These are phyloP conservation scores for Brachionus asplanchnoidis DNA, from an alignment of 1,140 invertebrate genomes.

Conservation along the genomic window DNA sequence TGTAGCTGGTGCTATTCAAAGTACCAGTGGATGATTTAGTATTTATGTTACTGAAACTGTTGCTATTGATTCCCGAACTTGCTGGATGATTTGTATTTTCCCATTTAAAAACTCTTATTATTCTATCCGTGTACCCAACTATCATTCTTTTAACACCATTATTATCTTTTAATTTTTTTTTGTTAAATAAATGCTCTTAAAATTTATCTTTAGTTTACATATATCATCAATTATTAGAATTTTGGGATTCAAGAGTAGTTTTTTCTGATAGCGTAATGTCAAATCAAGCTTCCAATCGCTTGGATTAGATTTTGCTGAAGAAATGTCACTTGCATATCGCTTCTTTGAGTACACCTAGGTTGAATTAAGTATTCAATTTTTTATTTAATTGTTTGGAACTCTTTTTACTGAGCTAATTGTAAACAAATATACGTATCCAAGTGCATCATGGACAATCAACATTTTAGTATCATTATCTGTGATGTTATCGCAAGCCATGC, in stretches of 20 bases:
- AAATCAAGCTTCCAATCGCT: slow-evolving; percentile 31
- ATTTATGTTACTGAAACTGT: slow-evolving; percentile 9
- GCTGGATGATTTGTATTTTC: not conserved
- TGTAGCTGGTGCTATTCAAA: not conserved
- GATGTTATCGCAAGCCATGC: slow-evolving; percentile 26
- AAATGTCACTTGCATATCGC: slow-evolving; percentile 4
- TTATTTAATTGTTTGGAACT: not conserved
- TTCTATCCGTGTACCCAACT: slow-evolving; percentile 13
- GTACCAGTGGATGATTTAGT: not conserved
- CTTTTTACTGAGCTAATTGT: not conserved
- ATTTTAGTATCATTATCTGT: not conserved
- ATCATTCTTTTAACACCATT: slow-evolving; percentile 23
- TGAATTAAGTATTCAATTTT: not conserved
- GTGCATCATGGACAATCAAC: slow-evolving; percentile 15
- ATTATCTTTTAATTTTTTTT: not conserved
- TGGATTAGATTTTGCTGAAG: not conserved
- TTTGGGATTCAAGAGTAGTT: slow-evolving; percentile 16
- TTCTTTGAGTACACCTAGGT: not conserved
- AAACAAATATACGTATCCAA: slow-evolving; percentile 14
- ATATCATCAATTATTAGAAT: not conserved
- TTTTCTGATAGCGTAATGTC: not conserved
- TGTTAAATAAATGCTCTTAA: not conserved
- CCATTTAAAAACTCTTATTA: slow-evolving; percentile 26
- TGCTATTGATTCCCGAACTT: not conserved
- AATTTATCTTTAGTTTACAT: not conserved